These are phyloP conservation scores for Malaclemys terrapin DNA, from an alignment of 2,113 vertebrate genomes.

Conservation along the genomic window DNA sequence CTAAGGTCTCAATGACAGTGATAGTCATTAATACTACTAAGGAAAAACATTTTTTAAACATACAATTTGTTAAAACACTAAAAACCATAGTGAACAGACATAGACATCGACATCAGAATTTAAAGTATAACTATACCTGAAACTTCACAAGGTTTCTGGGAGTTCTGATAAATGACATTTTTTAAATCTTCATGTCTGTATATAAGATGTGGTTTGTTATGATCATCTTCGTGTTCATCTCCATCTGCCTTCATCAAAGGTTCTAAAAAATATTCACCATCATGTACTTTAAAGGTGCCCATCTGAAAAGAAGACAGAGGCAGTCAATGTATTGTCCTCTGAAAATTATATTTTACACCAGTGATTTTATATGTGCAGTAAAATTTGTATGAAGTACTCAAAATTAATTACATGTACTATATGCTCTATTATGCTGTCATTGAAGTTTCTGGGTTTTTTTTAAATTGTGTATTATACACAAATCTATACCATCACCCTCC, in stretches of 20 bases:
- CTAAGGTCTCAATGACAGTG: neutral
- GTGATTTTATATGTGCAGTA: neutral
- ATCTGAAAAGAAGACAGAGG: slow-evolving; percentile 65
- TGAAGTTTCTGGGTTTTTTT: neutral
- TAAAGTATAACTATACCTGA: slow-evolving; percentile 85
- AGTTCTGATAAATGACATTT: slow-evolving; percentile 49
- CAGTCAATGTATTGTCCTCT: slow-evolving; percentile 5
- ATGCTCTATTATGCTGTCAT: neutral
- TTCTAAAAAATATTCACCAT: slow-evolving; percentile 95
- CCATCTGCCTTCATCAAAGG: slow-evolving; percentile 87
- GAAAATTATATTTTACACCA: neutral
- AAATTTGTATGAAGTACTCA: neutral
- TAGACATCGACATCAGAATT: neutral
- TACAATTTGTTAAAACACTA: neutral
- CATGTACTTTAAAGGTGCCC: slow-evolving; percentile 87
- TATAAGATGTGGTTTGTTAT: slow-evolving; percentile 95
- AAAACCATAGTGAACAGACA: neutral
- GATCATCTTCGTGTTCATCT: slow-evolving; percentile 88
- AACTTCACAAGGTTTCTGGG: slow-evolving; percentile 82
- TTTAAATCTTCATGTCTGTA: slow-evolving; percentile 86
- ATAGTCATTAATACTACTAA: neutral
- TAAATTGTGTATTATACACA: neutral
- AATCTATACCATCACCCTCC: neutral
- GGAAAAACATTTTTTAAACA: neutral
- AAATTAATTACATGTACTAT: fast-evolving